phyloP scores from a whole-genome alignment of 1,140 invertebrate genomes.

The Drosophila orena region DNA sequence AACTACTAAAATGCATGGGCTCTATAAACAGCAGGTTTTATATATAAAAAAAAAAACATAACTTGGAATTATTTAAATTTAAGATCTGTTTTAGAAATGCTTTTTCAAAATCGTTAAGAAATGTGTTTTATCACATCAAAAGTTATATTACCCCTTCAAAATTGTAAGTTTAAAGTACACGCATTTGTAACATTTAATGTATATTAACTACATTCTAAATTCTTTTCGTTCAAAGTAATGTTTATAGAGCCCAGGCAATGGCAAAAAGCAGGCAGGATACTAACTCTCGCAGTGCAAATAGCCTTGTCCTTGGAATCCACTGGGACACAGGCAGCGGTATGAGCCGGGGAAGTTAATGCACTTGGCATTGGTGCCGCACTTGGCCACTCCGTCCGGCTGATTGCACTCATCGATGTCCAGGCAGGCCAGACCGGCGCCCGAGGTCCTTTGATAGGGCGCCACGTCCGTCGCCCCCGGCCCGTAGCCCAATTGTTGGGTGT shows the following conservation, averaged over 20 bases:
- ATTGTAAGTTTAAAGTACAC: no score
- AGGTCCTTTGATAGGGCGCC: conserved; percentile 24
- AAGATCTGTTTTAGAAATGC: no score
- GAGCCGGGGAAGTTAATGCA: conserved; percentile 97
- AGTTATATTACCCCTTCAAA: no score
- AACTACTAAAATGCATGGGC: neutral
- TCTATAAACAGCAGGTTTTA: neutral
- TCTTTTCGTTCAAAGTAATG: neutral
- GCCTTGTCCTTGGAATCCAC: conserved; percentile 94
- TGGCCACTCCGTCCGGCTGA: conserved; percentile 87
- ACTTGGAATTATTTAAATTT: neutral
- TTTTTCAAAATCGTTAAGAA: no score
- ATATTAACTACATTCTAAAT: no score
- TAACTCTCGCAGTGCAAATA: conserved; percentile 95
- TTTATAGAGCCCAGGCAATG: conserved; percentile 21
- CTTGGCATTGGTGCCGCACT: conserved; percentile 94
- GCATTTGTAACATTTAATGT: no score
- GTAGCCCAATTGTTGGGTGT: conserved; percentile 59
- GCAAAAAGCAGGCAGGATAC: conserved; percentile 84
- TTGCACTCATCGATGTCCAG: conserved; percentile 90
- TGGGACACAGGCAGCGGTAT: conserved; percentile 95
- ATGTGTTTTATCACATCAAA: no score
- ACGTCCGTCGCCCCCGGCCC: conserved; percentile 57
- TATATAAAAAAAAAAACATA: no score
- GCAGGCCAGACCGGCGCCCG: conserved; percentile 85